Percentiles rank a stretch among this genome's conserved stretches.
These are phyloP conservation scores for Scopus umbretta DNA, from an alignment of 2,113 vertebrate species.

Conservation along the genomic window DNA sequence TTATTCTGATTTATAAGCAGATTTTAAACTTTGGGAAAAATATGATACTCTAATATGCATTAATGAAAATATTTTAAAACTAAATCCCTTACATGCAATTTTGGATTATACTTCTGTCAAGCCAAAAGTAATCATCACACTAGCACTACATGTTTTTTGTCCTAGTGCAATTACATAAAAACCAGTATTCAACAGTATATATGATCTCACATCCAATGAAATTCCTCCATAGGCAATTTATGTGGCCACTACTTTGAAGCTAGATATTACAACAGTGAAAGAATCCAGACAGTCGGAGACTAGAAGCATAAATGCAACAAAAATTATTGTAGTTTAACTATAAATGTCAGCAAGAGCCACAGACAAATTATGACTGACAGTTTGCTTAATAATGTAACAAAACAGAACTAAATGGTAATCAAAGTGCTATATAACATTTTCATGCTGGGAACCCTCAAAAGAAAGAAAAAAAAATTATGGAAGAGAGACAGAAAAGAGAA, in stretches of 20 bases:
- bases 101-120: not conserved
- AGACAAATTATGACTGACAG: not conserved
- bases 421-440: not conserved
- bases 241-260: not conserved
- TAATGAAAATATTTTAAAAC: not conserved
- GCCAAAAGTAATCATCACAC: not conserved
- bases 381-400: constrained; percentile 10
- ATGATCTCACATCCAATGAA: not conserved
- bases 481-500: not conserved
- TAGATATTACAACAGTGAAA: not conserved
- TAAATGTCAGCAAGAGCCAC: not conserved
- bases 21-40: not conserved
- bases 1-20: not conserved
- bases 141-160: not conserved
- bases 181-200: not conserved
- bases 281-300: not conserved
- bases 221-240: not conserved
- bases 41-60: not conserved
- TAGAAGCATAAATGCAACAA: not conserved
- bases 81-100: not conserved
- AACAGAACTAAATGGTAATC: not conserved
- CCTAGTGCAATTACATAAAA: not conserved
- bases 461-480: not conserved
- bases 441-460: not conserved
- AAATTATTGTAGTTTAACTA: not conserved